phyloP scores from a whole-genome alignment of 1,140 invertebrate genomes.

The Alviniconcha marisindica region DNA sequence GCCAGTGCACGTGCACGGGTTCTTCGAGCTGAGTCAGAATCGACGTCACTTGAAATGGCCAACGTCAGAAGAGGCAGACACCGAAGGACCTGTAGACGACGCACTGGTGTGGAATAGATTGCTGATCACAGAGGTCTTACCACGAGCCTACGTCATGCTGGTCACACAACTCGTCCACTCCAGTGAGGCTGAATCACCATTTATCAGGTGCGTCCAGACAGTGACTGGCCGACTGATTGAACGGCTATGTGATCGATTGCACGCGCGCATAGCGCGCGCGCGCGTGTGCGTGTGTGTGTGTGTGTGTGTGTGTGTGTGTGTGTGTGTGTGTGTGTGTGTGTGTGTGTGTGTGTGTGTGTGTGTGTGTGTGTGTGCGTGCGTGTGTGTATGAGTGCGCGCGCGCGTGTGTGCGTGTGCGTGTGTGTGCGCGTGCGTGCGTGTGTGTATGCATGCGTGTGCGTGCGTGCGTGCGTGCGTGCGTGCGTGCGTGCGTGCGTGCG shows the following conservation, averaged over 20 bases:
- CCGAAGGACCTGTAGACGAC: conserved; percentile 54
- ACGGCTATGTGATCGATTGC: too few species aligned
- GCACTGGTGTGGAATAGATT: conserved; percentile 64
- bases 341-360: conserved; percentile 8
- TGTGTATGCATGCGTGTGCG: too few species aligned
- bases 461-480: too few species aligned
- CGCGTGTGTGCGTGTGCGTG: too few species aligned
- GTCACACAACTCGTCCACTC: neutral
- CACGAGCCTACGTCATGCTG: conserved; percentile 51
- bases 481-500: too few species aligned
- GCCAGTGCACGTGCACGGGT: conserved; percentile 69
- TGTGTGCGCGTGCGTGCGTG: too few species aligned
- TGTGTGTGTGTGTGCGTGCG: neutral
- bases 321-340: conserved; percentile 13
- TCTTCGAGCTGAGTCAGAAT: conserved; percentile 67
- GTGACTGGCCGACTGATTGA: too few species aligned
- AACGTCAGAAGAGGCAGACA: conserved; percentile 47
- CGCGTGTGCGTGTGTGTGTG: neutral
- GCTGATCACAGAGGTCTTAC: conserved; percentile 60
- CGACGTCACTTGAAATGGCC: conserved; percentile 67
- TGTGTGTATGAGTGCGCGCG: too few species aligned
- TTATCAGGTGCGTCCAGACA: too few species aligned
- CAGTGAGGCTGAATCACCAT: neutral
- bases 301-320: neutral
- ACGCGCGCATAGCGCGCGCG: neutral